Percentiles rank a stretch among this genome's conserved stretches.
phyloP scores from a whole-genome alignment of 2,797 vertebrate genomes.

The Anolis apletophallus region DNA sequence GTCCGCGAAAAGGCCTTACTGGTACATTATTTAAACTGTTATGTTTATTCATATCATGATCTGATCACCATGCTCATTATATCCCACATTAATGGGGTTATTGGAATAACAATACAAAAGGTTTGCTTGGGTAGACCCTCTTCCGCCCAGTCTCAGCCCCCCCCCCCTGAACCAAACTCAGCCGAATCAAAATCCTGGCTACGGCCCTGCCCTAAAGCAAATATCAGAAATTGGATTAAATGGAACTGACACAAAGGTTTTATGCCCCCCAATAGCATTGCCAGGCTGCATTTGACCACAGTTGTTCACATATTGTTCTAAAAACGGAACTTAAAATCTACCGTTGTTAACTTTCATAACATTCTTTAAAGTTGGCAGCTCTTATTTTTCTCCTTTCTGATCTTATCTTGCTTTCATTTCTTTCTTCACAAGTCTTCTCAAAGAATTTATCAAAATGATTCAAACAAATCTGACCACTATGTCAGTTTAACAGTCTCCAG shows the following conservation, averaged over 20 bases:
- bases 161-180: too few species aligned
- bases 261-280: background rate
- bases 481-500: background rate
- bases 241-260: background rate
- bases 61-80: too few species aligned
- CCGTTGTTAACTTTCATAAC: background rate
- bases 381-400: conserved; percentile 11
- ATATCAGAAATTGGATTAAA: background rate
- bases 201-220: background rate
- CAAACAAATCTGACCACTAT: conserved; percentile 17
- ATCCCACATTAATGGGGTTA: too few species aligned
- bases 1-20: too few species aligned
- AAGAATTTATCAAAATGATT: conserved; percentile 35
- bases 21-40: too few species aligned
- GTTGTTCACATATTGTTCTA: background rate
- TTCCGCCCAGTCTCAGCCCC: too few species aligned
- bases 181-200: too few species aligned
- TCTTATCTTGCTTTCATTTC: background rate
- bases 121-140: too few species aligned
- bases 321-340: background rate
- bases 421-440: conserved; percentile 9
- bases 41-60: too few species aligned
- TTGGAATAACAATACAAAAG: too few species aligned
- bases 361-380: conserved; percentile 10
- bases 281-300: background rate